Evolutionary conservation across 2,888 invertebrate genomes (phyloP).

Genomic region (Lacanobia wlatinum): DNA sequence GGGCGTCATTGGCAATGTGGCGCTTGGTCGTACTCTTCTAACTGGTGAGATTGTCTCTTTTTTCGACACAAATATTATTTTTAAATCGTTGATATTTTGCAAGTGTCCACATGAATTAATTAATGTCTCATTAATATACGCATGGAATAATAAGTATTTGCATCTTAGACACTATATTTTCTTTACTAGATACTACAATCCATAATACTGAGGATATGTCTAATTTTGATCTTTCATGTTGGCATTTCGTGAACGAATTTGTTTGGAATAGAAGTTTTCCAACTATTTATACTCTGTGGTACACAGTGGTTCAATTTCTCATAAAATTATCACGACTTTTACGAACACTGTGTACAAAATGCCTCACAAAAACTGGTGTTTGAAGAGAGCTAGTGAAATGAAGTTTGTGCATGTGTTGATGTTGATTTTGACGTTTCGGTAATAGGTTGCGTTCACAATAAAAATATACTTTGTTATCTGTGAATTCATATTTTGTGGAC

Average conservation of each 20-base stretch:
- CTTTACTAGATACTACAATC: constrained; percentile 40
- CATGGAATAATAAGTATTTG: constrained; percentile 1
- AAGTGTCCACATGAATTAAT: constrained; percentile 28
- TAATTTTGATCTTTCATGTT: constrained; percentile 66
- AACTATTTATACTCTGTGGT: constrained; percentile 51
- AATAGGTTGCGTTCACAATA: constrained; percentile 57
- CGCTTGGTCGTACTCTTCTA: constrained; percentile 79
- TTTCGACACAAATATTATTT: constrained; percentile 47
- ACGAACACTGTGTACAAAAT: constrained; percentile 48
- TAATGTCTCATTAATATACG: constrained; percentile 29
- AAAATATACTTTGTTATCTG: constrained; percentile 1
- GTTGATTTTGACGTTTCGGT: constrained; percentile 69
- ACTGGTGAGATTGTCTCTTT: constrained; percentile 77
- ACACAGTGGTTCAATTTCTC: constrained; percentile 40
- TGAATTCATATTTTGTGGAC: neutral
- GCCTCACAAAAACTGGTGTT: constrained; percentile 9
- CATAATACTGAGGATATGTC: constrained; percentile 61
- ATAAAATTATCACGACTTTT: constrained; percentile 20
- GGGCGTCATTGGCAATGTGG: constrained; percentile 89
- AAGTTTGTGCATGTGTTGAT: constrained; percentile 67
- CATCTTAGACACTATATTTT: neutral
- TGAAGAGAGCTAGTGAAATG: constrained; percentile 45
- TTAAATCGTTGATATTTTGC: constrained; percentile 35
- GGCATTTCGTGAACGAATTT: constrained; percentile 65
- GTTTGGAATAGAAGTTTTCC: constrained; percentile 53